Conservation (phyloP, 2,113 vertebrate genomes). For the Corapipo altera region DNA sequence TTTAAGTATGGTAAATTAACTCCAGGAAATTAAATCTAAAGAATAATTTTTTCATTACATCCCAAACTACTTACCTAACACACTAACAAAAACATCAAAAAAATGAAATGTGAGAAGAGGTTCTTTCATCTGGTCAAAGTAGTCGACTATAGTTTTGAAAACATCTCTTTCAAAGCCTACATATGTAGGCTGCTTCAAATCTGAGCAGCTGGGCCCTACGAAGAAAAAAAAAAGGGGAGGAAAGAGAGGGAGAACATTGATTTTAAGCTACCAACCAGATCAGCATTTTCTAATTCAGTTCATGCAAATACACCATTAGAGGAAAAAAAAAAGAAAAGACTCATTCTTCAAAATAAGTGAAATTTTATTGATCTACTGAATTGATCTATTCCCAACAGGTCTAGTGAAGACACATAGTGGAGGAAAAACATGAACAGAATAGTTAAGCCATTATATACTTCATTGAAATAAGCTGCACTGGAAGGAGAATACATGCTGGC, state of each 20-base stretch:
- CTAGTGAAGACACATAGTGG: background rate
- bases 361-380: background rate
- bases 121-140: conserved; percentile 81
- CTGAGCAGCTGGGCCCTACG: conserved; percentile 82
- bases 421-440: background rate
- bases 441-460: background rate
- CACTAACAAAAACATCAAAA: conserved; percentile 85
- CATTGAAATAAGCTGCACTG: background rate
- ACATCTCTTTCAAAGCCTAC: conserved; percentile 87
- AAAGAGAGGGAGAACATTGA: background rate
- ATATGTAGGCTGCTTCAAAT: conserved; percentile 82
- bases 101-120: conserved; percentile 85
- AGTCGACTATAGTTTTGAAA: conserved; percentile 84
- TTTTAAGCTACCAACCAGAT: background rate
- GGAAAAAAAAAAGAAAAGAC: background rate
- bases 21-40: background rate
- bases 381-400: background rate
- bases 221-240: background rate
- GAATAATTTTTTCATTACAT: background rate
- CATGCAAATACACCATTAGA: background rate
- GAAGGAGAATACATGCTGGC: background rate
- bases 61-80: conserved; percentile 77
- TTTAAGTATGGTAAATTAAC: background rate
- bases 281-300: background rate
- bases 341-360: background rate